Base-by-base conservation (phyloP, 2,113 vertebrate species). In the Oncorhynchus mykiss region DNA sequence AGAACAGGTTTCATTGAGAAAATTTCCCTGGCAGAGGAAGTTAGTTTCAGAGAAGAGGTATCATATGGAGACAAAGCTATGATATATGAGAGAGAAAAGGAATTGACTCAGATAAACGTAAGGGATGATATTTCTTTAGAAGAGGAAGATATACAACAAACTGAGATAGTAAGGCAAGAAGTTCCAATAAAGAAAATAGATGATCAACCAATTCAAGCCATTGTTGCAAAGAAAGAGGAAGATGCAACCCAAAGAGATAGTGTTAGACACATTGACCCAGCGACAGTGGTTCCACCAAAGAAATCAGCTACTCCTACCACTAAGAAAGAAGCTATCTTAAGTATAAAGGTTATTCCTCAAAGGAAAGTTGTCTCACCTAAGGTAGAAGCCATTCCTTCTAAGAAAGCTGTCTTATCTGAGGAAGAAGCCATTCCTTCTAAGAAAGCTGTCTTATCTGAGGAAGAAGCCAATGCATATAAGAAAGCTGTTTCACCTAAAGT, bases 331-430 rank as follows among this genome's bases (percentile, higher is more conserved):
- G 71, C 78, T 0, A 0, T 65, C 14, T 24, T 39, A 49, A 11
- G 59, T 65, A 70, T 31, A 73, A 59, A 62, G 31, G 69, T 31
- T 22, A 25, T 67, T 65, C 65, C 24, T 62, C 59, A 67, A 13
- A 72, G 18, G 18, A 57, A 12, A 24, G 22, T 11, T 22, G 22
- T 25, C 25, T 70, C 8, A 12, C n/a, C n/a, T 60, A 25, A 78
- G 54, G 76, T 31, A 68, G 74, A 78, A 3, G 59, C 29, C n/a
- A 24, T 69, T 48, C 39, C 22, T 24, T 49, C 11, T 70, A 29
- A 92, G 87, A 92, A 89, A 86, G 85, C 80, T 18, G 80, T 80
- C 80, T 89, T 78, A 73, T 16, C 16, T 51, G 74, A 78, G 9
- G 49, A 76, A 62, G 39, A 75, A 25, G 72, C 69, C 6, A 69